A percentile compares a stretch with the other conserved stretches of the same genome.
phyloP scores from a whole-genome alignment of 2,888 invertebrate species.

The Philonicus albiceps region DNA sequence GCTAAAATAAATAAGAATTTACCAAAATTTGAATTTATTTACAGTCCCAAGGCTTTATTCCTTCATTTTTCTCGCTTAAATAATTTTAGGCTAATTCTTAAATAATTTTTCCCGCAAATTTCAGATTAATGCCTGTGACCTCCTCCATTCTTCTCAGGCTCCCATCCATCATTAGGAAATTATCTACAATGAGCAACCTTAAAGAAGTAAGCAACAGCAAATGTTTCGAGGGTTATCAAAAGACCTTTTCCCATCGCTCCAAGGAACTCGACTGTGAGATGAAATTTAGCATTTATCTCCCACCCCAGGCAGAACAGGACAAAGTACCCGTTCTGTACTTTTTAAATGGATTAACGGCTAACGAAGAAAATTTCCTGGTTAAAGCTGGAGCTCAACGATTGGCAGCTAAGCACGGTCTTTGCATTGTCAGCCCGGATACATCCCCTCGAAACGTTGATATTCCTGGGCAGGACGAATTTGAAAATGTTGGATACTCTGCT shows the following conservation, averaged over 20 bases:
- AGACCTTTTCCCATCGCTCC: constrained; percentile 66
- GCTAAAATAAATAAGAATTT: constrained; percentile 46
- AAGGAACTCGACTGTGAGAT: constrained; percentile 83
- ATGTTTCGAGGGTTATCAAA: constrained; percentile 85
- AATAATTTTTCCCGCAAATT: background rate
- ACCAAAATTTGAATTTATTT: background rate
- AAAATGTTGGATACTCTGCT: constrained; percentile 92
- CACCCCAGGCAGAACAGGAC: constrained; percentile 69
- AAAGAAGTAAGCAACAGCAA: constrained; percentile 74
- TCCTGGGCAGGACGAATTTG: constrained; percentile 85
- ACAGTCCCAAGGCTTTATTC: background rate
- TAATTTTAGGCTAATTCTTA: background rate
- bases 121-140: background rate
- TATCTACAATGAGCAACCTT: constrained; percentile 53
- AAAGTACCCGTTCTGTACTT: constrained; percentile 84
- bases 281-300: constrained; percentile 92
- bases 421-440: constrained; percentile 91
- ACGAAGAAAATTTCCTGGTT: constrained; percentile 89
- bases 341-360: constrained; percentile 89
- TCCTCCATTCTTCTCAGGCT: background rate
- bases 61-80: background rate
- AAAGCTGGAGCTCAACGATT: constrained; percentile 90
- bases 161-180: background rate
- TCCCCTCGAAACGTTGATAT: constrained; percentile 88
- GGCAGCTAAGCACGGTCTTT: constrained; percentile 82